Percentiles rank a stretch among this genome's conserved stretches.
These are phyloP conservation scores for Rhincodon typus DNA, from an alignment of 2,797 vertebrate genomes.

Conservation along the genomic window DNA sequence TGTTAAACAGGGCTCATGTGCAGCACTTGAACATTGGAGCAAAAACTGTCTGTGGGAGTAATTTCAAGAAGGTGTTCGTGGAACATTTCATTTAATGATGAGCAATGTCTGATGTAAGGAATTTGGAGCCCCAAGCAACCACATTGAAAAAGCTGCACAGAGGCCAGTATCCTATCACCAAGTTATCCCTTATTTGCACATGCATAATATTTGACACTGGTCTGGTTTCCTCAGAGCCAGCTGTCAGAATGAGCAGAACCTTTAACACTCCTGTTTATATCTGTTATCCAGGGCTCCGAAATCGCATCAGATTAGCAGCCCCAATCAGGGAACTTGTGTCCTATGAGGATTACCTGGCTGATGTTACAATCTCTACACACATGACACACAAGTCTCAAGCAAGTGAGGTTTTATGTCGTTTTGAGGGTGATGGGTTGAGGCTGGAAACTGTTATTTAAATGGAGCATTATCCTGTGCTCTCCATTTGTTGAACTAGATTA, in stretches of 20 bases:
- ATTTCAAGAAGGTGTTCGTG: neutral
- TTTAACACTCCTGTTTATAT: no score
- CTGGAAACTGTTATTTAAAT: neutral
- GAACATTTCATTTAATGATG: neutral
- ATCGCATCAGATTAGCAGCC: fast-evolving
- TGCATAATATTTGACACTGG: no score
- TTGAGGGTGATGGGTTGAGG: neutral
- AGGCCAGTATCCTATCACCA: no score
- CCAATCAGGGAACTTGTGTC: no score
- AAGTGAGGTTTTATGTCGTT: neutral
- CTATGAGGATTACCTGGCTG: no score
- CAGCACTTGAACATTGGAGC: neutral
- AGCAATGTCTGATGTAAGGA: neutral
- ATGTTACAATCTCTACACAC: no score
- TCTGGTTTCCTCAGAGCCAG: no score
- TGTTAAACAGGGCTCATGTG: neutral
- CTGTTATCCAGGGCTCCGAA: no score
- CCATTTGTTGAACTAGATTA: neutral
- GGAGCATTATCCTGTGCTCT: neutral
- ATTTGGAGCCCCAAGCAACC: neutral
- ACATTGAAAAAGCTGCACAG: no score
- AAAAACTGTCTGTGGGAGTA: neutral
- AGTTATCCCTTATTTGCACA: no score
- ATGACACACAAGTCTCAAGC: neutral
- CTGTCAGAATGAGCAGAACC: no score